Base-by-base conservation (phyloP, 2,113 vertebrate genomes). In the Syrrhaptes paradoxus region DNA sequence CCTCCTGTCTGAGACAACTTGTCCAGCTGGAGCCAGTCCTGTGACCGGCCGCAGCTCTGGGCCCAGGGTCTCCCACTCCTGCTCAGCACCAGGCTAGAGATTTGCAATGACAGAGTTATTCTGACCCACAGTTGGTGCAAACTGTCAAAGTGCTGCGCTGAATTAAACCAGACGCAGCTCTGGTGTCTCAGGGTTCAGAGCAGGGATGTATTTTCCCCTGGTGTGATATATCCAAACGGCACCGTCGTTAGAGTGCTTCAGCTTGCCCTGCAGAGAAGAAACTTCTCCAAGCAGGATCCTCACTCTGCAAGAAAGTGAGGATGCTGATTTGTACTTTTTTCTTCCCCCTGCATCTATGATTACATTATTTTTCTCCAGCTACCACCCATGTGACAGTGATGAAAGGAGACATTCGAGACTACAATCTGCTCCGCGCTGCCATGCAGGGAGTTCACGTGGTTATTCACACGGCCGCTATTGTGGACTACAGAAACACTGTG, bases 341-440 rank as follows among this genome's bases (percentile, higher is more conserved):
- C 2, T 2, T 9, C 3, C 3, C 24, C 24, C 26, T 31, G 8
- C 38, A 29, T n/a, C 81, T 66, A 7, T 61, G 49, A 38, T 57
- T 87, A 5, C 34, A 0, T 61, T 7, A 3, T 83, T 67, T 85
- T n/a, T 8, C 82, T 80, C 29, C 94, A 97, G 96, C 68, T 18
- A 48, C 38, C 59, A 75, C 93, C 12, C 13, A 12, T 18, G 87
- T 97, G 93, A 95, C 48, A 13, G 87, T 70, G 80, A 75, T 31
- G 58, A 85, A 87, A 68, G 96, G 94, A 29, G 96, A 97, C 73
- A 25, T 96, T 19, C 54, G 13, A 1, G 94, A 92, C 15, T 25
- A 13, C 14, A 4, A 8, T 4, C 67, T 24, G 48, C 88, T 97
- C 32, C 87, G 89, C 2, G 57, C 93, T 3, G 91, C 93, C 70